These are phyloP conservation scores for Petrolisthes cinctipes DNA, from an alignment of 2,888 invertebrate species.

Conservation along the genomic window DNA sequence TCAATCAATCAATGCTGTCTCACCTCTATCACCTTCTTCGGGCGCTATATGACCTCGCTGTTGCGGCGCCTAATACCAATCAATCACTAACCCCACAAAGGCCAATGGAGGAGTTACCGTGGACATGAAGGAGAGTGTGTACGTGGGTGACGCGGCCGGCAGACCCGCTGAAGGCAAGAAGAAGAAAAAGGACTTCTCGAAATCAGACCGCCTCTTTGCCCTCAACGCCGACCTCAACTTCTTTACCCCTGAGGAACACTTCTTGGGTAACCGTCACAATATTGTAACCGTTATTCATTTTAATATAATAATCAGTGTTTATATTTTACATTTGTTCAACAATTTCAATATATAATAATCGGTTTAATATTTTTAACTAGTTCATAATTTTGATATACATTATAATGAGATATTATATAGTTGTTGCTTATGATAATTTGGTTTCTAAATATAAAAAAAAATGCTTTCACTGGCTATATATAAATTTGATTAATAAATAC, in stretches of 20 bases:
- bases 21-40: neutral
- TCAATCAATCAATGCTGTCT: too few species aligned
- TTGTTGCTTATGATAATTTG: too few species aligned
- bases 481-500: too few species aligned
- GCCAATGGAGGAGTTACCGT: conserved; percentile 80
- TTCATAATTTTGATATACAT: too few species aligned
- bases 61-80: neutral
- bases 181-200: conserved; percentile 87
- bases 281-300: too few species aligned
- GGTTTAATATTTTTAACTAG: too few species aligned
- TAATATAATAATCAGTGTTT: neutral
- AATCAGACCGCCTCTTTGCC: conserved; percentile 88
- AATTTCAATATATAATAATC: too few species aligned
- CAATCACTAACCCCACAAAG: conserved; percentile 69
- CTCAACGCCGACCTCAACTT: conserved; percentile 84
- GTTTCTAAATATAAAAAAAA: too few species aligned
- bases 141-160: conserved; percentile 94
- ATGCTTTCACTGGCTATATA: too few species aligned
- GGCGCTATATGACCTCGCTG: too few species aligned
- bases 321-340: neutral
- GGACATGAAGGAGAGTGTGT: conserved; percentile 79
- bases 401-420: too few species aligned
- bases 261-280: too few species aligned
- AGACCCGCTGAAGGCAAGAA: conserved; percentile 80
- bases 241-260: conserved; percentile 94